These are phyloP conservation scores for Eristalis tenax DNA, from an alignment of 2,888 invertebrate genomes.

Conservation along the genomic window DNA sequence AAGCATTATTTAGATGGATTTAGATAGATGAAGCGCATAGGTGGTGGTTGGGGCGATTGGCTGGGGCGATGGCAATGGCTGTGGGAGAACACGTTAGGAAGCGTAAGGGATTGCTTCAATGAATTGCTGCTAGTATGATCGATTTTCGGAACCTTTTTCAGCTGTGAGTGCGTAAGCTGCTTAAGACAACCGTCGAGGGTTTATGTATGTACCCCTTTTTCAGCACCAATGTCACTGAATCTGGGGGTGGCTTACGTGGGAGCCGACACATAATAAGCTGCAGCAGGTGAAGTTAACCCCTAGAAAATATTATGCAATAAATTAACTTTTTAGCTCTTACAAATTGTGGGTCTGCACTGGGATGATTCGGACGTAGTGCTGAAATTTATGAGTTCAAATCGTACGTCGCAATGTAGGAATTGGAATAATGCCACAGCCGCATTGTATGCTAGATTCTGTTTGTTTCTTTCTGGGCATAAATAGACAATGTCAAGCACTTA, in stretches of 20 bases:
- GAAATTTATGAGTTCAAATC: not conserved
- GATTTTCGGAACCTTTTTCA: not conserved
- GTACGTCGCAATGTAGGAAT: too few species aligned
- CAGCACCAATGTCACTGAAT: too few species aligned
- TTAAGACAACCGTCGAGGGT: not conserved
- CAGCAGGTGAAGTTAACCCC: not conserved
- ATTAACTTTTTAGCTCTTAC: not conserved
- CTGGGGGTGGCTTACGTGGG: not conserved
- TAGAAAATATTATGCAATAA: not conserved
- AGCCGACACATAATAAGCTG: not conserved
- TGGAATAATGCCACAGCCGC: too few species aligned
- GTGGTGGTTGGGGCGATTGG: not conserved
- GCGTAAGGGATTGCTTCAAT: not conserved
- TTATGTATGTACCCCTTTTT: not conserved
- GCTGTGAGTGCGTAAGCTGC: not conserved
- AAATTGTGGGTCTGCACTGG: not conserved
- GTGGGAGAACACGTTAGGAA: not conserved
- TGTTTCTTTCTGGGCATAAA: too few species aligned
- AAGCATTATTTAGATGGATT: constrained; percentile 12
- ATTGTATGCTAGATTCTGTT: too few species aligned
- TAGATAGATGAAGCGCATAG: not conserved
- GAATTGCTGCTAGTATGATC: not conserved
- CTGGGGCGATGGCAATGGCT: not conserved
- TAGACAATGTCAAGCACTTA: too few species aligned
- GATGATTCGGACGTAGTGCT: not conserved